Conservation (phyloP, 1,140 invertebrate species). For the Patella vulgata region DNA sequence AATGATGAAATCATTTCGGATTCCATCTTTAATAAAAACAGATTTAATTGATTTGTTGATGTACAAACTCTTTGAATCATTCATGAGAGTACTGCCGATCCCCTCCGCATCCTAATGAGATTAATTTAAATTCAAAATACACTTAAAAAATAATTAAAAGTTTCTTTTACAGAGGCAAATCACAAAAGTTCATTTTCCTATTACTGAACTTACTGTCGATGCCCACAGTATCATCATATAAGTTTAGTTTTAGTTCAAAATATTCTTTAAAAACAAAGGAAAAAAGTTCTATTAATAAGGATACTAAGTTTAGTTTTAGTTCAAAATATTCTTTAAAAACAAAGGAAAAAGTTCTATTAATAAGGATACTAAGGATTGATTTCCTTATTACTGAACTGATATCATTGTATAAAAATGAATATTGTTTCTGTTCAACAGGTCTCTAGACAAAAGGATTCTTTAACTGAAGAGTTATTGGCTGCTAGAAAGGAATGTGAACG, state of each 20-base stretch:
- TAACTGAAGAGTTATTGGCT: slow-evolving; percentile 63
- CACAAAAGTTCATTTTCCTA: no score
- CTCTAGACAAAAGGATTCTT: slow-evolving; percentile 60
- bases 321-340: background rate
- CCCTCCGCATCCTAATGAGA: background rate
- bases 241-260: slow-evolving; percentile 1
- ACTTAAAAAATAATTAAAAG: background rate
- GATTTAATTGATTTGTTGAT: no score
- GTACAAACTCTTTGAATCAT: no score
- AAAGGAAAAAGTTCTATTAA: no score
- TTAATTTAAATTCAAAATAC: background rate
- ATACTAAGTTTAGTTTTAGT: slow-evolving; percentile 3
- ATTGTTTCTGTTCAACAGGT: no score
- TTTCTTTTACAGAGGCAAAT: no score
- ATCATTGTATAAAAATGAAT: no score
- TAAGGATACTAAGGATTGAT: no score
- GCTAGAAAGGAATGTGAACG: slow-evolving; percentile 58
- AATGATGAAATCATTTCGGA: background rate
- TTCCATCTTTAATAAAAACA: no score
- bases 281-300: background rate
- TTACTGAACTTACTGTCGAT: no score
- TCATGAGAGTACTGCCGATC: background rate
- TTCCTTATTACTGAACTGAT: no score
- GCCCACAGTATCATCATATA: no score
- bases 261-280: background rate